phyloP scores from a whole-genome alignment of 2,113 vertebrate genomes.

The Onychorhynchus coronatus region DNA sequence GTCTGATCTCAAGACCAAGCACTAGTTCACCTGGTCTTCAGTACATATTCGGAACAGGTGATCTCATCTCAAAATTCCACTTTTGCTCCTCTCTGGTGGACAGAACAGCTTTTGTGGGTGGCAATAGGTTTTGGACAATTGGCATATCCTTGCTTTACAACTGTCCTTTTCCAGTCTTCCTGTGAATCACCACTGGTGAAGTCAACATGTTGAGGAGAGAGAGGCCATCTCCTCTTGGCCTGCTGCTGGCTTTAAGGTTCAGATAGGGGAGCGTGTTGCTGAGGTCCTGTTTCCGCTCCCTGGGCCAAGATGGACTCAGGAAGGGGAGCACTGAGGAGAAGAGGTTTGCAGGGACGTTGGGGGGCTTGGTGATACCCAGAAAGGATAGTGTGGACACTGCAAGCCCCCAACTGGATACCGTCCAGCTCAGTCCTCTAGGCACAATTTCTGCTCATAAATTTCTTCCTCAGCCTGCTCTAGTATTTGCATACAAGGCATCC shows the following conservation, averaged over 20 bases:
- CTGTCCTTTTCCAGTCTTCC: neutral
- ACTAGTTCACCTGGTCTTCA: neutral
- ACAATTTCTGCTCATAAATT: neutral
- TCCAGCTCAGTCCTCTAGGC: neutral
- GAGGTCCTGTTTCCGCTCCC: neutral
- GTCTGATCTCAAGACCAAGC: neutral
- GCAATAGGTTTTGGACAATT: neutral
- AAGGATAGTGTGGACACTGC: neutral
- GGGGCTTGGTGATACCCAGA: neutral
- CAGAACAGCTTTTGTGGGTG: neutral
- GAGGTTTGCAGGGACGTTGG: neutral
- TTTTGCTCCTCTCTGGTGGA: neutral
- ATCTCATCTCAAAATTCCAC: neutral
- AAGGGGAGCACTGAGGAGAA: neutral
- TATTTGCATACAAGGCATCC: neutral
- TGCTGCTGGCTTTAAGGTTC: neutral
- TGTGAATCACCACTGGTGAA: neutral
- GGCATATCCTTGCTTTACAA: neutral
- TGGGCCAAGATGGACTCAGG: rapidly evolving
- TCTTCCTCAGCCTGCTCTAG: neutral
- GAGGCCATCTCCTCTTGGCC: neutral
- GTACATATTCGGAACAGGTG: neutral
- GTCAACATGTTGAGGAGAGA: neutral
- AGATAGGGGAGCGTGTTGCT: neutral
- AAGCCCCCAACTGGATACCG: rapidly evolving